Conservation (phyloP, 1,140 invertebrate species). For the Tachypleus tridentatus region DNA sequence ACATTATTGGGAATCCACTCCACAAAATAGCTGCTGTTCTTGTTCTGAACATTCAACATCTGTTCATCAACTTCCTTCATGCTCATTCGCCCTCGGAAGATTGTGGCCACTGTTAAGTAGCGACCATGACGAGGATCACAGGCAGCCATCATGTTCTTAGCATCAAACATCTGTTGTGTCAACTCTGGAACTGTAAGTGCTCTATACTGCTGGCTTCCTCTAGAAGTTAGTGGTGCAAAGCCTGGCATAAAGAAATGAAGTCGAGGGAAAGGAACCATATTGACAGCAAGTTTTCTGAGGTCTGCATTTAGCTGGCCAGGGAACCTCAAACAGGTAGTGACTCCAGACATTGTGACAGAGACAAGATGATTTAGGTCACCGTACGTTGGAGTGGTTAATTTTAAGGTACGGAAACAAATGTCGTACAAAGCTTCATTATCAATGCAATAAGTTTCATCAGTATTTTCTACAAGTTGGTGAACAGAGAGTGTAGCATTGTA, state of each 20-base stretch:
- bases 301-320: slow-evolving; percentile 55
- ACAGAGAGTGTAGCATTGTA: too few relatives aligned
- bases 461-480: too few relatives aligned
- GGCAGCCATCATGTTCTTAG: slow-evolving; percentile 61
- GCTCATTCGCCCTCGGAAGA: slow-evolving; percentile 88
- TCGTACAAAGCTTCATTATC: too few relatives aligned
- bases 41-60: slow-evolving; percentile 64
- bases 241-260: slow-evolving; percentile 28
- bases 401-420: too few relatives aligned
- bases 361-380: slow-evolving; percentile 39
- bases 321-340: slow-evolving; percentile 49
- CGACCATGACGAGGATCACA: slow-evolving; percentile 56
- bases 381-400: slow-evolving; percentile 36
- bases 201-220: slow-evolving; percentile 66
- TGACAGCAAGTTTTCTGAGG: slow-evolving; percentile 84
- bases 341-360: slow-evolving; percentile 44
- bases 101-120: slow-evolving; percentile 83
- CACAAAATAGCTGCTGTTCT: slow-evolving; percentile 43
- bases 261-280: slow-evolving; percentile 93
- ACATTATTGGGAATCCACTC: slow-evolving; percentile 38
- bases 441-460: too few relatives aligned
- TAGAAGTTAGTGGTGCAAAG: slow-evolving; percentile 52
- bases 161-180: slow-evolving; percentile 60
- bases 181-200: slow-evolving; percentile 54
- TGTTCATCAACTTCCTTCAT: slow-evolving; percentile 70